Conservation (phyloP, 2,113 vertebrate species). For the Pollimyrus isidori region DNA sequence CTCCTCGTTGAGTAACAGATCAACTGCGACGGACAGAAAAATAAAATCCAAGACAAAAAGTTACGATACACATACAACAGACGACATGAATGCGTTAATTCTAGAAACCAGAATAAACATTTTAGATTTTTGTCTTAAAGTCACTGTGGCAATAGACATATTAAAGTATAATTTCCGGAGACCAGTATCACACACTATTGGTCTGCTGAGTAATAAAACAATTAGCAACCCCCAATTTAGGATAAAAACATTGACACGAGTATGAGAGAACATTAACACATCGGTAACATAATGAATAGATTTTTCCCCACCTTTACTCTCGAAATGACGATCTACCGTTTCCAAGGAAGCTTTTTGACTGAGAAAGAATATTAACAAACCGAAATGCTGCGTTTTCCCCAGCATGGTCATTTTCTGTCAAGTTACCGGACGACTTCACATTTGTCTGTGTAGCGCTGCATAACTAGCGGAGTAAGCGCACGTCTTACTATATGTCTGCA, state of each 20-base stretch:
- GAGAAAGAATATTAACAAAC: slow-evolving; percentile 26
- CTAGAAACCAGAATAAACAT: not conserved
- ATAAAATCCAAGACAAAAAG: not conserved
- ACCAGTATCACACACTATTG: not conserved
- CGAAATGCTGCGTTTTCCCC: not conserved
- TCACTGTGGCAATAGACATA: not conserved
- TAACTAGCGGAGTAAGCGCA: not conserved
- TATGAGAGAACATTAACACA: not conserved
- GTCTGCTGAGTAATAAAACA: not conserved
- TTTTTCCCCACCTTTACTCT: slow-evolving; percentile 52
- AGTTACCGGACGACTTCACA: not conserved
- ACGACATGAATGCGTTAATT: not conserved
- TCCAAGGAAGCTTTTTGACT: not conserved
- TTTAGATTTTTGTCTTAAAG: not conserved
- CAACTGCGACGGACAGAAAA: slow-evolving; percentile 42
- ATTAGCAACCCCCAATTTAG: not conserved
- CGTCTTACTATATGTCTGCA: not conserved
- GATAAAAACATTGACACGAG: not conserved
- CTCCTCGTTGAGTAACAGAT: slow-evolving; percentile 53
- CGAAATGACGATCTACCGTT: slow-evolving; percentile 31
- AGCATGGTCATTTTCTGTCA: not conserved
- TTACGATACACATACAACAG: not conserved
- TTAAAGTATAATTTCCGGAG: not conserved
- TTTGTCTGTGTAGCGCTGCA: not conserved
- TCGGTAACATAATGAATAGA: not conserved